Conservation (phyloP, 2,888 invertebrate genomes). For the Gortyna flavago region DNA sequence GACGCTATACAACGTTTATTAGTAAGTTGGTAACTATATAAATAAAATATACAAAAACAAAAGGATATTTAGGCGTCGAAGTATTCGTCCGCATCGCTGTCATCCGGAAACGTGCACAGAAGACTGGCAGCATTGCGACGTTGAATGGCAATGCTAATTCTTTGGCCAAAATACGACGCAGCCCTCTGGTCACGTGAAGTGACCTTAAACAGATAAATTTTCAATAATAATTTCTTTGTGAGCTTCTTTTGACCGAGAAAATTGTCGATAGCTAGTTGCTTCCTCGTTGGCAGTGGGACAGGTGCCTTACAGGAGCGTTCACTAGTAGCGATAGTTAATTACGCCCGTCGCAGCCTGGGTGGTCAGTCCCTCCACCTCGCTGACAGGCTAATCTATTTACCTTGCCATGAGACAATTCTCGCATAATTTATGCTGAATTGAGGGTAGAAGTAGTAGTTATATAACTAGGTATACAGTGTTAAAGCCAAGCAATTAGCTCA, state of each 20-base stretch:
- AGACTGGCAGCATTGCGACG: no score
- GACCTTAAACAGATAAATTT: neutral
- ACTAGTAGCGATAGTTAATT: slow-evolving; percentile 30
- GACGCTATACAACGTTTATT: no score
- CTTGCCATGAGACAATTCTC: slow-evolving; percentile 23
- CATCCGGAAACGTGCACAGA: no score
- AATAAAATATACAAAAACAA: no score
- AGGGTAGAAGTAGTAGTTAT: neutral
- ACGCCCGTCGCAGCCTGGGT: neutral
- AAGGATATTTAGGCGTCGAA: no score
- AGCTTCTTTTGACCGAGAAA: neutral
- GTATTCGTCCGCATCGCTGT: no score
- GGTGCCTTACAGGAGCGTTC: neutral
- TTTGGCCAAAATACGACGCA: no score
- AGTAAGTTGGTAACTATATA: no score
- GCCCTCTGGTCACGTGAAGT: no score
- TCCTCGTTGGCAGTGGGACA: neutral
- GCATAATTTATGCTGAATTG: slow-evolving; percentile 21
- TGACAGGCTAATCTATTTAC: slow-evolving; percentile 49
- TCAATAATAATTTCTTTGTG: neutral
- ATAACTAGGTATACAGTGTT: neutral
- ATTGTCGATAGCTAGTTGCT: neutral
- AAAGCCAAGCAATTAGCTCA: neutral
- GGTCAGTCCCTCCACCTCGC: neutral
- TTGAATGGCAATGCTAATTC: no score